These are phyloP conservation scores for Chauna torquata DNA, from an alignment of 2,113 vertebrate species.

Conservation along the genomic window DNA sequence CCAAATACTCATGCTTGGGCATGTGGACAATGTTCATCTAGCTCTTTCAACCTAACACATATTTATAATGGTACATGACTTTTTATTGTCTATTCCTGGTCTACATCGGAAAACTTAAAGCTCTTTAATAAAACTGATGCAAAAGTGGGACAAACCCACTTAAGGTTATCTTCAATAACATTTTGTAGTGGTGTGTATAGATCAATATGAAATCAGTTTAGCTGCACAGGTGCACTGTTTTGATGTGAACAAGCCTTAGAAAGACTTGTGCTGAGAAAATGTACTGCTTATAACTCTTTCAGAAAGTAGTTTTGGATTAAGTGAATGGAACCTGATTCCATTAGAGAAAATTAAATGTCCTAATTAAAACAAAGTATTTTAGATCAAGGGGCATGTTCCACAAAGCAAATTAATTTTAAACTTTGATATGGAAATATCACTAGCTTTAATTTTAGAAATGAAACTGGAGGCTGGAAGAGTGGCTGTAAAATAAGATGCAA, in stretches of 20 bases:
- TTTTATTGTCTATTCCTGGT: background rate
- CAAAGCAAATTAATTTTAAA: conserved; percentile 66
- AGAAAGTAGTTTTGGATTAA: conserved; percentile 36
- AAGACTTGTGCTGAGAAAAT: conserved; percentile 13
- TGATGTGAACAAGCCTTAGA: background rate
- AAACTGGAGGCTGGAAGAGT: conserved; percentile 41
- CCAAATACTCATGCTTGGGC: background rate
- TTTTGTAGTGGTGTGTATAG: background rate
- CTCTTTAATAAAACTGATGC: background rate
- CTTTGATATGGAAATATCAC: conserved; percentile 69
- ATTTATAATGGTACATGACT: background rate
- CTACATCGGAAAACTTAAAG: background rate
- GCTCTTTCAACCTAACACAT: background rate
- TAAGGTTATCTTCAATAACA: background rate
- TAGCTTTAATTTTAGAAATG: conserved; percentile 55
- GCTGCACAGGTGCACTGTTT: background rate
- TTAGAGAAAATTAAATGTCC: conserved; percentile 53
- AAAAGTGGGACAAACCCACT: background rate
- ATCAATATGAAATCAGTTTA: conserved; percentile 33
- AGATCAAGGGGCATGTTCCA: conserved; percentile 51
- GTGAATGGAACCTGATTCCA: conserved; percentile 44
- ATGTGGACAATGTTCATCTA: background rate
- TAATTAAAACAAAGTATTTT: conserved; percentile 64
- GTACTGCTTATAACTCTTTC: conserved; percentile 6
- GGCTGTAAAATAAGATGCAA: conserved; percentile 47